phyloP scores from a whole-genome alignment of 2,888 invertebrate species.

The Nemoura dubitans region DNA sequence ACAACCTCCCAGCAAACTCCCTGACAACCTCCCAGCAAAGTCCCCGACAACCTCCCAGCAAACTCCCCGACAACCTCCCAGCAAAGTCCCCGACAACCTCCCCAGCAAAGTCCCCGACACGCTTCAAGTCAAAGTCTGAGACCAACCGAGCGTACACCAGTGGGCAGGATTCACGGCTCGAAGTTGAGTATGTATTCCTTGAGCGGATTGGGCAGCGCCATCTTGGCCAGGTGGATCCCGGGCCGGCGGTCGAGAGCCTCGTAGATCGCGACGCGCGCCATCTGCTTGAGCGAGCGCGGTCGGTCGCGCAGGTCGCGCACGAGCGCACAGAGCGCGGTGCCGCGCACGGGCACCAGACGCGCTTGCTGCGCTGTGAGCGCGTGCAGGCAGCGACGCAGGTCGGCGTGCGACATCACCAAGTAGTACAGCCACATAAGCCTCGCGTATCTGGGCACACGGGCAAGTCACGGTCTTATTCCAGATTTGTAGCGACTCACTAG shows the following conservation, averaged over 20 bases:
- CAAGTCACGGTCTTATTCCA: too few species aligned
- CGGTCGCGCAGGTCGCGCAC: conserved; percentile 71
- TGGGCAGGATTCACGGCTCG: conserved; percentile 65
- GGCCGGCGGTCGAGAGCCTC: conserved; percentile 71
- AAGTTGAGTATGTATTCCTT: conserved; percentile 76
- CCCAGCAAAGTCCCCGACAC: too few species aligned
- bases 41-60: too few species aligned
- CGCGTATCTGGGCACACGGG: conserved; percentile 70
- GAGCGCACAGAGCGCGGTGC: conserved; percentile 69
- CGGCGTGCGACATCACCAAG: conserved; percentile 73
- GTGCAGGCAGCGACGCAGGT: conserved; percentile 74
- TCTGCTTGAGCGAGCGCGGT: conserved; percentile 77
- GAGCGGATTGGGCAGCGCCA: conserved; percentile 73
- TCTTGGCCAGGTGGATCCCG: conserved; percentile 70
- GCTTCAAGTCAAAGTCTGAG: too few species aligned
- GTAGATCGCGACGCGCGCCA: conserved; percentile 75
- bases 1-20: too few species aligned
- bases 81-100: too few species aligned
- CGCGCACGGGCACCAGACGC: conserved; percentile 59
- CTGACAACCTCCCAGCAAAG: too few species aligned
- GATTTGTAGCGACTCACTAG: too few species aligned
- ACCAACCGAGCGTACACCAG: not conserved
- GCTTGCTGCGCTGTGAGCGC: not conserved
- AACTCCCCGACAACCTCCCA: too few species aligned
- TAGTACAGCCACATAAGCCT: conserved; percentile 73